phyloP scores from a whole-genome alignment of 2,113 vertebrate genomes.

The Xenotilapia longispinis region DNA sequence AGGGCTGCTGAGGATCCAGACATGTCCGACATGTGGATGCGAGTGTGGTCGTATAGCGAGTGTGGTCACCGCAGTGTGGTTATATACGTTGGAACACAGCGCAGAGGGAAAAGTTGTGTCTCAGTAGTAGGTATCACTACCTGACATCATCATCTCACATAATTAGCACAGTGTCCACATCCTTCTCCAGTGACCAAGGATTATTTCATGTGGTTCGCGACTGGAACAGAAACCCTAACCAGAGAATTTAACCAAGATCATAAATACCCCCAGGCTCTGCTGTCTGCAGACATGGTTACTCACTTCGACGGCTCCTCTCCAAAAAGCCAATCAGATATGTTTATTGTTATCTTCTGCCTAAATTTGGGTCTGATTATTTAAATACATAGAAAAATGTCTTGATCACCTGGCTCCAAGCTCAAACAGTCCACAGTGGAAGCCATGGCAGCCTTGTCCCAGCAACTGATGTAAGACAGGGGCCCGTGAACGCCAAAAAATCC shows the following conservation, averaged over 20 bases:
- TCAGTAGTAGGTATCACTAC: conserved; percentile 50
- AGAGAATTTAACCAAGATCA: conserved; percentile 34
- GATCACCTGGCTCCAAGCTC: conserved; percentile 35
- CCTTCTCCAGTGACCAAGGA: conserved; percentile 57
- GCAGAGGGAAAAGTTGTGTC: conserved; percentile 33
- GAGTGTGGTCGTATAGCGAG: conserved; percentile 33
- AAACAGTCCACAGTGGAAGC: not conserved
- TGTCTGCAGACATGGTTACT: conserved; percentile 40
- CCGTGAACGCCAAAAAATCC: conserved; percentile 36
- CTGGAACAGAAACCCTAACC: conserved; percentile 49
- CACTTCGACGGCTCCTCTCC: conserved; percentile 14
- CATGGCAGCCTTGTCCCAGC: conserved; percentile 2
- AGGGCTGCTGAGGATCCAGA: conserved; percentile 63
- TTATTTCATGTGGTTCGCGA: conserved; percentile 61
- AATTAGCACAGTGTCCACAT: conserved; percentile 66
- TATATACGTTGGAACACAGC: conserved; percentile 46
- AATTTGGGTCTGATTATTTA: conserved; percentile 36
- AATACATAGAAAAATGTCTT: conserved; percentile 12
- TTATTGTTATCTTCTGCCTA: conserved; percentile 50
- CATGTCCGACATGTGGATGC: conserved; percentile 59
- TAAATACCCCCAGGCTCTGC: conserved; percentile 33
- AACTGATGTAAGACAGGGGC: conserved; percentile 22
- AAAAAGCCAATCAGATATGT: conserved; percentile 46
- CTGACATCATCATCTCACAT: conserved; percentile 68
- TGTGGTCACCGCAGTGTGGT: conserved; percentile 43